Evolutionary conservation across 2,797 vertebrate species (phyloP), one percentile per base, ranked within the genome.

Genomic region (Tragopan temminckii): DNA sequence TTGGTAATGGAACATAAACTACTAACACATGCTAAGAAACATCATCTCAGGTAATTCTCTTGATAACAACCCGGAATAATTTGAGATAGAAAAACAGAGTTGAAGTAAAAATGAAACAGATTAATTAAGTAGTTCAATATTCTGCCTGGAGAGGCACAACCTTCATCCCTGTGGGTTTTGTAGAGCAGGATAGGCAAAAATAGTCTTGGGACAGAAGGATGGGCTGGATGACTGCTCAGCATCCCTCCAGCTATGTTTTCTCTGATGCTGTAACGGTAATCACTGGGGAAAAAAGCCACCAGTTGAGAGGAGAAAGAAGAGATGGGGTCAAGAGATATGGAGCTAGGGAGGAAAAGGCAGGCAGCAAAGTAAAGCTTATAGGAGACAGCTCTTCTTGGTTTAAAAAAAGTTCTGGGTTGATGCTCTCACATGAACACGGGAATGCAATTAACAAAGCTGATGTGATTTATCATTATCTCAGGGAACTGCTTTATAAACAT

Each of bases 261-360:
- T 80, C 35, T 42, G 61, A 81, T 63, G 67, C n/a, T 72, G n/a
- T 53, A 68, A 75, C 85, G 57, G 93, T 67, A 55, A 13, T 76
- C 35, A 59, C 18, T 61, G 86, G 80, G 18, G 14, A 90, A 94
- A 93, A 95, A 92, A 61, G 27, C 40, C 84, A 75, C 80, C 83
- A 76, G 21, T 33, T 31, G 17, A 71, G 45, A 87, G 8, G 5
- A 48, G 57, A 90, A 92, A 82, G 52, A 89, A 68, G 64, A 80
- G 48, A 62, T 40, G 11, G 3, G 35, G 81, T 91, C 89, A 83
- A 24, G n/a, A 93, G 20, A 70, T 68, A 46, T 5, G 12, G 36
- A 52, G 10, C 13, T 53, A 48, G 31, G 6, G 10, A 93, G 69
- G 69, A 83, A 92, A 90, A 64, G 29, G 31, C 50, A 80, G n/a